Evolutionary conservation across 2,888 invertebrate genomes (phyloP), one percentile per base, ranked within the genome.

Genomic region (Rutpela maculata): DNA sequence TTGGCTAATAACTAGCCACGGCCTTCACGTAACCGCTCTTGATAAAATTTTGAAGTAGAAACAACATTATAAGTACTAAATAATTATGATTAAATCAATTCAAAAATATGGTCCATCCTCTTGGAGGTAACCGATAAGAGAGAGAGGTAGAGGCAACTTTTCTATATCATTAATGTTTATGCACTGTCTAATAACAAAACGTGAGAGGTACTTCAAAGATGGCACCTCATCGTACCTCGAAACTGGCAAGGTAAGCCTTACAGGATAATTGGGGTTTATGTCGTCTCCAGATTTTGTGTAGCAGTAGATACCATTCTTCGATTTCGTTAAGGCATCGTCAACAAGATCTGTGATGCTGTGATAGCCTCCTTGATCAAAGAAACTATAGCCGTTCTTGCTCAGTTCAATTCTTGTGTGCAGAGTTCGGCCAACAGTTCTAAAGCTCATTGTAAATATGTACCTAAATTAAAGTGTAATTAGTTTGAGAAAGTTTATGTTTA

Each of bases 321-420:
- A 95, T 81, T 93, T 93, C 82, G 91, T 91, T 91, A 95, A 92
- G n/a, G 95, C 94, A 84, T 94, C 93, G 80, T 94, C 92, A 77
- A 96, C 94, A 83, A 96, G 91, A 84, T 94, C 94, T 9, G 93
- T 93, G 78, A 96, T 93, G 0, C 94, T 93, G 38, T 90, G 86
- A 82, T 91, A 92, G 70, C 91, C 91, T 82, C 78, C 69, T 19
- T 84, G 84, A 55, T 84, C 83, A 43, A 84, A 82, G 3, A 85
- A 79, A 66, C 81, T 83, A 74, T 84, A 85, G 10, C 85, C 84
- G 17, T 90, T 89, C 63, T 93, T 93, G 82, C 93, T 92, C 86
- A 94, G 93, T 87, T 95, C 95, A 83, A 96, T 94, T 50, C 95
- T 92, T 73, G 95, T 93, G 86, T 96, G 96, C 74, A 95, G 90